Base-by-base conservation (phyloP, 2,888 invertebrate genomes). In the Arenicola marina region DNA sequence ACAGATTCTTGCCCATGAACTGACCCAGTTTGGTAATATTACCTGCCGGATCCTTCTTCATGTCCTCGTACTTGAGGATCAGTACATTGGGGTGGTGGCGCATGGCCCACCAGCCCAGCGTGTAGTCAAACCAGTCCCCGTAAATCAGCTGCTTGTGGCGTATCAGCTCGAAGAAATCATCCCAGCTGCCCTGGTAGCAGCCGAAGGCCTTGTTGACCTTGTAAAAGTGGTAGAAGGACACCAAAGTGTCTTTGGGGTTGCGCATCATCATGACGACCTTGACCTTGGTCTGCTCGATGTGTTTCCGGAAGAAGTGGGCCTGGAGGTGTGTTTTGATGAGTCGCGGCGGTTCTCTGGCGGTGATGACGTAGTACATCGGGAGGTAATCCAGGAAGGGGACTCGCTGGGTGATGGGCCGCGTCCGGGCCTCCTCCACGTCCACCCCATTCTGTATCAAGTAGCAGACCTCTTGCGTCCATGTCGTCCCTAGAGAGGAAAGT, bases 171-270 rank as follows among this genome's bases (percentile, higher is more conserved):
- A 64, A 59, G 59, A 59, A 65, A n/a, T 63, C 65, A 26, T 58
- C 38, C 46, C 53, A 65, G 7, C 33, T 48, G 21, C 65, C 65
- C 1, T 2, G 21, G 51, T 51, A 64, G 28, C 31, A 4, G 45
- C 58, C 51, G 45, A 46, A 59, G 43, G 44, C 26, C 4, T n/a
- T 24, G 43, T 56, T 56, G 34, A 29, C 53, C 33, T 43, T 32
- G 56, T 63, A 60, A 45, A 63, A 64, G 45, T 66, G 59, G 43
- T 65, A 66, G 28, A 51, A 61, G n/a, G 61, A 65, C 18, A 66
- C 63, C 1, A 61, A 34, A 2, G 44, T 56, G 34, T 65, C 63
- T 31, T 66, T 66, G 21, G 66, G 66, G 51, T 65, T 66, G 2
- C 63, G 15, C 55, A 63, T 56, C 18, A 56, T 32, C 33, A 64